Evolutionary conservation across 2,888 invertebrate species (phyloP).

Genomic region (Diaphora mendica): DNA sequence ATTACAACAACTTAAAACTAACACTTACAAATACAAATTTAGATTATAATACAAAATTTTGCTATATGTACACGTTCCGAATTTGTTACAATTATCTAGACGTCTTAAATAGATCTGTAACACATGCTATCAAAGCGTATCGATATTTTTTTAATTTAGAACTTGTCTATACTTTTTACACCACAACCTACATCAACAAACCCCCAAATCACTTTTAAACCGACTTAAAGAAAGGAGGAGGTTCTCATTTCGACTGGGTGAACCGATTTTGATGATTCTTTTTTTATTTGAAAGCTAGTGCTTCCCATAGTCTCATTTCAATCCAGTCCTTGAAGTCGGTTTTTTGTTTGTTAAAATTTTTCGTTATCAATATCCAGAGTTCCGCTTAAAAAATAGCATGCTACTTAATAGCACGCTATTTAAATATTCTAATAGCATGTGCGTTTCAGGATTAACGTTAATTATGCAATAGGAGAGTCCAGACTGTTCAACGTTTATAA

Average conservation of each 20-base stretch:
- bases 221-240: too few species aligned
- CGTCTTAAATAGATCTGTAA: neutral
- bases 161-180: neutral
- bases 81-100: conserved; percentile 6
- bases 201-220: neutral
- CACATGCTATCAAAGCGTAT: neutral
- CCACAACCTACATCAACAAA: neutral
- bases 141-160: neutral
- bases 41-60: conserved; percentile 19
- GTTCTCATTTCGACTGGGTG: too few species aligned
- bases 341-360: too few species aligned
- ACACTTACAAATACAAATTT: conserved; percentile 4
- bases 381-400: too few species aligned
- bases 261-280: too few species aligned
- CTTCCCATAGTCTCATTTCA: too few species aligned
- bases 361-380: neutral
- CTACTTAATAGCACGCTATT: conserved; percentile 2
- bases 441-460: conserved; percentile 7
- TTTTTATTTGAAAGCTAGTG: too few species aligned
- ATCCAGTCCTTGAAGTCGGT: too few species aligned
- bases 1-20: conserved; percentile 16
- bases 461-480: conserved; percentile 4
- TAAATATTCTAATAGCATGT: conserved; percentile 8
- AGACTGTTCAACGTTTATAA: conserved; percentile 4
- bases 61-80: conserved; percentile 18